phyloP scores from a whole-genome alignment of 2,888 invertebrate genomes.

The Agriotes lineatus region DNA sequence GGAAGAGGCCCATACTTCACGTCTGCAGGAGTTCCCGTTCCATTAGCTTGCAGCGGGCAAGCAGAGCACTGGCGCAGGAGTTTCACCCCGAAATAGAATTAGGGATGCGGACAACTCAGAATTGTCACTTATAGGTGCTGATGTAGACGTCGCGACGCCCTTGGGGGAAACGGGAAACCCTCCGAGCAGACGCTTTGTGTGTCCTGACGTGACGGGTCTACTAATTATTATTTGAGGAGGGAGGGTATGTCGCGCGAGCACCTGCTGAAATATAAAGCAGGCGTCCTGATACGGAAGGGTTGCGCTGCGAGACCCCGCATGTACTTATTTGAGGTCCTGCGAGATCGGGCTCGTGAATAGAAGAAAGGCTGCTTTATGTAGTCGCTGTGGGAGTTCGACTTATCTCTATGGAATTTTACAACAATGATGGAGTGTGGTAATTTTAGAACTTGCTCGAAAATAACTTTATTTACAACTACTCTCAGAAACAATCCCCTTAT shows the following conservation, averaged over 20 bases:
- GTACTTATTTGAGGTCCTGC: background rate
- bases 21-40: constrained; percentile 24
- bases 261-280: constrained; percentile 10
- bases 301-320: background rate
- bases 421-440: no score
- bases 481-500: no score
- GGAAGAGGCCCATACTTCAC: constrained; percentile 3
- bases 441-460: no score
- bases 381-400: no score
- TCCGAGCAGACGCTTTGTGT: constrained; percentile 12
- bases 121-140: constrained; percentile 25
- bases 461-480: no score
- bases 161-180: constrained; percentile 9
- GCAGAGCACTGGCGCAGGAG: no score
- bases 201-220: constrained; percentile 25
- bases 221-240: constrained; percentile 20
- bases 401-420: no score
- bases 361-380: no score
- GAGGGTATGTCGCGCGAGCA: background rate
- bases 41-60: background rate
- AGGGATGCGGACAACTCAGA: constrained; percentile 21
- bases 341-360: no score
- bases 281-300: background rate
- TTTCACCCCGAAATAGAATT: constrained; percentile 22
- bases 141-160: constrained; percentile 13